Evolutionary conservation across 2,113 vertebrate species (phyloP).

Genomic region (Callospermophilus lateralis): DNA sequence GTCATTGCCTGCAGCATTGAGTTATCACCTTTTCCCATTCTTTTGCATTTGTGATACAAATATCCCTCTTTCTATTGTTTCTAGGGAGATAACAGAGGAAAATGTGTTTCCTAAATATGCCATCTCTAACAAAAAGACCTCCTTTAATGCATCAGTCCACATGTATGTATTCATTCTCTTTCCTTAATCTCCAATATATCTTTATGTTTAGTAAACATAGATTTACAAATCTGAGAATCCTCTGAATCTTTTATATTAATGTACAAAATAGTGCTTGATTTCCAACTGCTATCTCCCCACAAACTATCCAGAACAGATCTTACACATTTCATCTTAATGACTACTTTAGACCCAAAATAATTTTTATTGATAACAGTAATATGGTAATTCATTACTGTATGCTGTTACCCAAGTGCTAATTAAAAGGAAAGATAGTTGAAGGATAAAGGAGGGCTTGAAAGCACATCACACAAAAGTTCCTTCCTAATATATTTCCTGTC

Average conservation of each 20-base stretch:
- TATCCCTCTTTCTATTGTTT: background rate
- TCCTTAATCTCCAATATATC: constrained; percentile 74
- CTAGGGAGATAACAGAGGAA: background rate
- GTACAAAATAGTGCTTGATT: constrained; percentile 57
- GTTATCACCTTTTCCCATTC: background rate
- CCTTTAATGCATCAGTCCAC: background rate
- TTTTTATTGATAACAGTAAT: constrained; percentile 85
- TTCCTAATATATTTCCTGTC: constrained; percentile 88
- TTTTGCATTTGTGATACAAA: background rate
- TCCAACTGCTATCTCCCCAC: constrained; percentile 47
- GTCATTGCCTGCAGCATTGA: background rate
- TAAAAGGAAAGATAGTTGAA: constrained; percentile 87
- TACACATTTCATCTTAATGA: constrained; percentile 80
- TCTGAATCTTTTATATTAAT: constrained; percentile 61
- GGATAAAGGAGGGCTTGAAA: constrained; percentile 86
- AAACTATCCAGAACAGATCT: constrained; percentile 60
- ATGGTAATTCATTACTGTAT: constrained; percentile 87
- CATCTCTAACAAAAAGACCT: constrained; percentile 13
- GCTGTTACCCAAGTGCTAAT: constrained; percentile 86
- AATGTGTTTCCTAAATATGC: constrained; percentile 29
- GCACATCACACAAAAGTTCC: constrained; percentile 83
- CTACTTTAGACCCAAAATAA: constrained; percentile 80
- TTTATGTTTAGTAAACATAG: constrained; percentile 54
- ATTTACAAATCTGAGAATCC: constrained; percentile 30
- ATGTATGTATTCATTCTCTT: constrained; percentile 40